Conservation (phyloP, 2,888 invertebrate species). For the Dendrolimus houi region DNA sequence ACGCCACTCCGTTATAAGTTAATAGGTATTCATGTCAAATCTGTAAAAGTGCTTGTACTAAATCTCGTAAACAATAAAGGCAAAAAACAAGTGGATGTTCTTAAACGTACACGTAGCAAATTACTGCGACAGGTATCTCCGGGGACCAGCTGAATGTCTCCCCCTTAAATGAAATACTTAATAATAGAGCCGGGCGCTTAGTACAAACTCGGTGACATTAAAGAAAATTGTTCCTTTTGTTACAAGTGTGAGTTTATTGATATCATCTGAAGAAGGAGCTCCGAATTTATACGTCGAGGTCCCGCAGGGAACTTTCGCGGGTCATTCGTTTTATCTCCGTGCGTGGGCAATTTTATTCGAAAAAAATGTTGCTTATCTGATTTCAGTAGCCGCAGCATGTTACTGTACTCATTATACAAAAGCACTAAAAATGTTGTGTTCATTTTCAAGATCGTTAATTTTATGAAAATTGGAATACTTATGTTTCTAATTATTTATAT, state of each 20-base stretch:
- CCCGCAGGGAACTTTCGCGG: not conserved
- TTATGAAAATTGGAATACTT: no score
- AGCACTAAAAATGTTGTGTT: no score
- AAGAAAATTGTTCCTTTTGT: constrained; percentile 42
- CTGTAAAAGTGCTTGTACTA: constrained; percentile 31
- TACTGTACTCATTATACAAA: no score
- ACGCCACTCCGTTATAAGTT: constrained; percentile 12
- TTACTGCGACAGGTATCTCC: constrained; percentile 66
- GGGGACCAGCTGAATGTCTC: constrained; percentile 45
- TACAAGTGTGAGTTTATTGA: constrained; percentile 36
- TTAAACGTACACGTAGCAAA: constrained; percentile 46
- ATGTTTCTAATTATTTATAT: no score
- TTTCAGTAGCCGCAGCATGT: not conserved
- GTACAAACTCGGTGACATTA: constrained; percentile 40
- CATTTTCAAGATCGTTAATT: no score
- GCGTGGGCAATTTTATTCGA: not conserved
- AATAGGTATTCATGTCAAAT: constrained; percentile 32
- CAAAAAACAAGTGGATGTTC: constrained; percentile 34
- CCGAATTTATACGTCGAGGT: constrained; percentile 10
- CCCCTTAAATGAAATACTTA: constrained; percentile 65
- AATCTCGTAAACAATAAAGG: constrained; percentile 44
- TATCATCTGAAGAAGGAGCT: constrained; percentile 19
- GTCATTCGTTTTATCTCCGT: not conserved
- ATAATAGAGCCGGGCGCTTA: constrained; percentile 55
- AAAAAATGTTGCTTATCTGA: not conserved